phyloP scores from a whole-genome alignment of 2,888 invertebrate genomes.

The Epistrophe grossulariae region DNA sequence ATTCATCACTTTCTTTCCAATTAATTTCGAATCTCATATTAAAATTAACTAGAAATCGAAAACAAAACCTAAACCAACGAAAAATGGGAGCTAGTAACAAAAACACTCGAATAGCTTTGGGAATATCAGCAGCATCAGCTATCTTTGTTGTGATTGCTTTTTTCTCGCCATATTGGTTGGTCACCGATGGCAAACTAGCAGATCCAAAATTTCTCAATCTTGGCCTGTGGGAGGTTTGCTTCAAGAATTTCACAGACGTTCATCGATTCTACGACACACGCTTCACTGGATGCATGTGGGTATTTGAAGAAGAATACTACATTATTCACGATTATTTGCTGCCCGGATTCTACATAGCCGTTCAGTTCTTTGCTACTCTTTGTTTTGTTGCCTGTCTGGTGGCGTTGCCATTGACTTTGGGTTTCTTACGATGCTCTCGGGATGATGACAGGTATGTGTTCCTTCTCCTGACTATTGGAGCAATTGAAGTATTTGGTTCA shows the following conservation, averaged over 20 bases:
- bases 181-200: constrained; percentile 90
- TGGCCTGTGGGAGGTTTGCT: constrained; percentile 98
- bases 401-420: constrained; percentile 89
- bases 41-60: neutral
- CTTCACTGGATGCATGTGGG: constrained; percentile 97
- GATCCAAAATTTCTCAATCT: constrained; percentile 92
- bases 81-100: constrained; percentile 83
- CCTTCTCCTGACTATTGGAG: constrained; percentile 89
- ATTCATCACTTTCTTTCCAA: constrained; percentile 47
- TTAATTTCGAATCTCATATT: constrained; percentile 42
- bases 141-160: constrained; percentile 91
- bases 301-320: constrained; percentile 98
- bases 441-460: constrained; percentile 91
- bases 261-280: constrained; percentile 93
- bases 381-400: constrained; percentile 92
- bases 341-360: constrained; percentile 96
- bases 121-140: constrained; percentile 88
- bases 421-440: constrained; percentile 90
- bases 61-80: neutral
- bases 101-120: constrained; percentile 85
- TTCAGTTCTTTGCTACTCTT: constrained; percentile 96
- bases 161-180: constrained; percentile 94
- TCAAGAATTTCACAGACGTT: constrained; percentile 93
- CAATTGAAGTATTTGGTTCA: constrained; percentile 90
- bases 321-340: constrained; percentile 95